Evolutionary conservation across 2,888 invertebrate genomes (phyloP).

Genomic region (Hypselothyrea guttata): DNA sequence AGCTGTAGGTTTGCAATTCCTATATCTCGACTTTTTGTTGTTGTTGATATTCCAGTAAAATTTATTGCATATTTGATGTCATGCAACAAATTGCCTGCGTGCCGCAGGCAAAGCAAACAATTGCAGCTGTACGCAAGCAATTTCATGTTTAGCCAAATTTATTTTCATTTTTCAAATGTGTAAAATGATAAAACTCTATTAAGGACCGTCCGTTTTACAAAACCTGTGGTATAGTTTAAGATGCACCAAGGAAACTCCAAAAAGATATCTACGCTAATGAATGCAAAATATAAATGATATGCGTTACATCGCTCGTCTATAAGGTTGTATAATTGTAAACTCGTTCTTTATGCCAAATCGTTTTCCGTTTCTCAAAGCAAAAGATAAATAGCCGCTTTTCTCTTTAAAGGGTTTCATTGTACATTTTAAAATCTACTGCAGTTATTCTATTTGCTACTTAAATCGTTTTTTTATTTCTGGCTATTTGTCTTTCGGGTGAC

Average conservation of each 20-base stretch:
- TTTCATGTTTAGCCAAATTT: conserved; percentile 32
- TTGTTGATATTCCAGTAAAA: conserved; percentile 64
- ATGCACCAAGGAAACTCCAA: conserved; percentile 34
- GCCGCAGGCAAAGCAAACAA: conserved; percentile 32
- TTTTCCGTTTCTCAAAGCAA: no score
- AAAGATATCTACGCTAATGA: conserved; percentile 4
- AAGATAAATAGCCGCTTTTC: no score
- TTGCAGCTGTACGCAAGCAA: conserved; percentile 24
- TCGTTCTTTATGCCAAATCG: no score
- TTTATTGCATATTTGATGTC: conserved; percentile 69
- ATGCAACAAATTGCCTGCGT: conserved; percentile 61
- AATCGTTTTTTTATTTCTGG: neutral
- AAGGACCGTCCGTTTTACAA: conserved; percentile 15
- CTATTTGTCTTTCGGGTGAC: conserved; percentile 34
- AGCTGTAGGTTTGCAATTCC: conserved; percentile 20
- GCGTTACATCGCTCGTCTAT: no score
- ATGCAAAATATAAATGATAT: no score
- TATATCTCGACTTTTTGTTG: conserved; percentile 12
- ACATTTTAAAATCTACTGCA: no score
- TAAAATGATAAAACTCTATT: conserved; percentile 18
- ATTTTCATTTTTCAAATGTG: conserved; percentile 18
- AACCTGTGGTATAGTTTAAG: conserved; percentile 18
- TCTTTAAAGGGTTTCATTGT: no score
- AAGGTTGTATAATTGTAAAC: no score
- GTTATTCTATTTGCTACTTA: neutral